Base-by-base conservation (phyloP, 2,797 vertebrate genomes). In the Ara ararauna region DNA sequence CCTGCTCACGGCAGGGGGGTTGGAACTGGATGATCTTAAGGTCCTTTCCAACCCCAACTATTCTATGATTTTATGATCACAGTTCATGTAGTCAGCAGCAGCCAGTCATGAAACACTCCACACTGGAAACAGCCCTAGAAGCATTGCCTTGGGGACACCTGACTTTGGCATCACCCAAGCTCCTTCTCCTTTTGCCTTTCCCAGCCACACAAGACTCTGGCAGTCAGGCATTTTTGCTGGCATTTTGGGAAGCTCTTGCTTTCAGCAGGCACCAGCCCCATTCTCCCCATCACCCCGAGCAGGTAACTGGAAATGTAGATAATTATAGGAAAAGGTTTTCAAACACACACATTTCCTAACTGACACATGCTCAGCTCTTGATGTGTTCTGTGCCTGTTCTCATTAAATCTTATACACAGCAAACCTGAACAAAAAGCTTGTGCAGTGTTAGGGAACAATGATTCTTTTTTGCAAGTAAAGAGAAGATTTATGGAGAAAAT, bases 401-500 rank as follows among this genome's bases (percentile, higher is more conserved):
- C 96, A 97, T 97, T 98, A 97, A 96, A 97, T 98, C 96, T 97
- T 89, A 96, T 93, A 97, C 85, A 96, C 94, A 94, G 95, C 93
- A 97, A 95, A 94, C 85, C 75, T 47, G 96, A 96, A 92, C 80
- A 96, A 96, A 97, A 95, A 93, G 67, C 75, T 48, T 94, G 84
- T 95, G 93, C 85, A 66, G 47, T 93, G 87, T 96, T 97, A 89
- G 75, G 95, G 89, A 97, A 96, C 89, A 96, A 94, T 96, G 96
- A 96, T 91, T 97, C 72, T 17, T 94, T 97, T 97, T 96, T 97
- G 79, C 89, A 80, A 91, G 87, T 89, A 91, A 96, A 97, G 94
- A 92, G 65, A 83, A 97, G 95, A 97, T 96, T 96, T 97, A 96
- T 94, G 92, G 94, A 82, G 94, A 93, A 97, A 97, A 97, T 96